Conservation (phyloP, 1,140 invertebrate genomes). For the Harpegnathos saltator region DNA sequence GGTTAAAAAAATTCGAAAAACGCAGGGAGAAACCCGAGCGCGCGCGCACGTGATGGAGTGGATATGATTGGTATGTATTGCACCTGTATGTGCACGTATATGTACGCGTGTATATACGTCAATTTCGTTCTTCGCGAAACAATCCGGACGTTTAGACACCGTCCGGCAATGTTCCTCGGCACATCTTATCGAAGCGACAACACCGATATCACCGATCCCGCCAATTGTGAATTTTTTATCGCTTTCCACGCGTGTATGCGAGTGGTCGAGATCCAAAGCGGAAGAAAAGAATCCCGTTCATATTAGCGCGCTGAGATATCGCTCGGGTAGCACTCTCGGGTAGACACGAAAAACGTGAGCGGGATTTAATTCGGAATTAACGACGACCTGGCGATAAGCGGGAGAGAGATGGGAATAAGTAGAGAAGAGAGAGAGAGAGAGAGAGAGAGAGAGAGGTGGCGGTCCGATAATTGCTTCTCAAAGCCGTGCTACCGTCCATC, state of each 20-base stretch:
- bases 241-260: neutral
- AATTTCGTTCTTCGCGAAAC: no score
- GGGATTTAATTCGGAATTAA: constrained; percentile 67
- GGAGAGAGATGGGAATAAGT: neutral
- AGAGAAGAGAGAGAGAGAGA: constrained; percentile 24
- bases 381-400: constrained; percentile 47
- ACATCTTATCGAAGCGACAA: no score
- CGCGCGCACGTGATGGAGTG: neutral
- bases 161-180: no score
- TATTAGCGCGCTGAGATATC: constrained; percentile 18
- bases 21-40: neutral
- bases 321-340: neutral
- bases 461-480: constrained; percentile 75
- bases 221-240: neutral
- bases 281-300: neutral
- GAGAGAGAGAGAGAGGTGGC: neutral
- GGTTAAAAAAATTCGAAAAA: neutral
- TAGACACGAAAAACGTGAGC: constrained; percentile 42
- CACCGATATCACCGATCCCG: neutral
- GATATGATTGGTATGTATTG: no score
- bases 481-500: constrained; percentile 43
- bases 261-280: constrained; percentile 10
- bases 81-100: no score
- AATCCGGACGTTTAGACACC: no score
- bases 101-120: no score